Base-by-base conservation (phyloP, 2,888 invertebrate genomes). In the Synergus itoensis region DNA sequence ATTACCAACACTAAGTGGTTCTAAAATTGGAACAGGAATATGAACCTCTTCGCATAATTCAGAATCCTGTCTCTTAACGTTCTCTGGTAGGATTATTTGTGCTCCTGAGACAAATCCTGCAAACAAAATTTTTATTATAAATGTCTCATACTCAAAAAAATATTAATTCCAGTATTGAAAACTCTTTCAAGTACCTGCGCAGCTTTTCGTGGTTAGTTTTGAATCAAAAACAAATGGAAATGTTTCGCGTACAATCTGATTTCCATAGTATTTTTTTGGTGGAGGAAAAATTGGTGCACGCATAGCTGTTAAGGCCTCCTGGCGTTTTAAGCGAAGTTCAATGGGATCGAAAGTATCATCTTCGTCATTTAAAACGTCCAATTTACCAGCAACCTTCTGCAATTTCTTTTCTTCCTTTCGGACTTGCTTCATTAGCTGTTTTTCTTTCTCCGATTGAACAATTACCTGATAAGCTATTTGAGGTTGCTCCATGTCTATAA, bases 151-250 rank as follows among this genome's bases (percentile, higher is more conserved):
- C 18, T 21, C 36, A 40, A 43, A 53, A 63, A 9, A 41, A 14
- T 45, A 21, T n/a, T 21, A 18, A 80, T 18, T 53, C 40, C 4
- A 67, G 43, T 12, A 75, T 60, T 28, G 60, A 73, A 43, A 57
- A 53, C 1, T 0, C 18, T 69, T 53, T 62, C 65, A 77, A 85
- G 86, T 91, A 94, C 94, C 95, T 81, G 96, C 94, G 3, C 94
- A 92, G 87, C 94, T 93, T 89, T 95, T 96, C 0, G 96, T 95
- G 80, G 95, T 94, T 67, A 95, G 93, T 83, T 96, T 95, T 1
- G 95, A 95, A 91, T 99, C 98, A 91, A 96, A 99, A 0, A 99
- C 98, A 92, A 96, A 96, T 0, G 98, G 98, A 92, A 95, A 98
- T 28, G 94, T 94, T 83, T 95, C 93, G 90, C 93, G 92, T 85